Base-by-base conservation (phyloP, 2,113 vertebrate genomes). In the Ondatra zibethicus region DNA sequence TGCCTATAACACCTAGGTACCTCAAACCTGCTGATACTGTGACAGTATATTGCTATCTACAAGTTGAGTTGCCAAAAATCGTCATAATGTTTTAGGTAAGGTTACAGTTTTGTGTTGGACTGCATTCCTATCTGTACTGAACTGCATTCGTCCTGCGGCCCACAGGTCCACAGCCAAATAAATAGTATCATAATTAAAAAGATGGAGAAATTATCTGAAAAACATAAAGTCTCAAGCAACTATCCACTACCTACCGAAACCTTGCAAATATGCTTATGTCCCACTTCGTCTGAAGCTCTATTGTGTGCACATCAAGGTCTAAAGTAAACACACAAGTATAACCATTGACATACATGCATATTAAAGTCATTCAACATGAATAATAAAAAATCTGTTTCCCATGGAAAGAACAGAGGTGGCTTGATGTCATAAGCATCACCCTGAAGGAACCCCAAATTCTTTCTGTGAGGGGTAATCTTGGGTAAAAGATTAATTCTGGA, bases 201-300 rank as follows among this genome's bases (percentile, higher is more conserved):
- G 45, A 63, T 58, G 27, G 36, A 90, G 94, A 96, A 87, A 76
- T 72, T 89, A 87, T 31, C 89, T 80, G 29, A 96, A 91, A 92
- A 66, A 39, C 27, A 52, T 50, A 17, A 96, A 70, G 12, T 17
- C 29, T 55, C 88, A 94, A 96, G 61, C 33, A 31, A 70, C 42
- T 50, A 7, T 72, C 72, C 31, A 58, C 25, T 85, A 72, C 87
- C 50, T 92, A 93, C 61, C 27, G 10, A 85, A 66, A 36, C 4
- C 33, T 75, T 29, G 17, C 25, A 89, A 61, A 52, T 68, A 25
- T 7, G 16, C 73, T 23, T 93, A 94, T 68, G n/a, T 73, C 7
- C 19, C 68, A 5, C 14, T 84, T 92, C 25, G 95, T 88, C 50
- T 85, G 13, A 16, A 88, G 23, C n/a, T 70, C 88, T 68, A 82